phyloP scores from a whole-genome alignment of 2,888 invertebrate genomes.

The Drosophila aldrichi region DNA sequence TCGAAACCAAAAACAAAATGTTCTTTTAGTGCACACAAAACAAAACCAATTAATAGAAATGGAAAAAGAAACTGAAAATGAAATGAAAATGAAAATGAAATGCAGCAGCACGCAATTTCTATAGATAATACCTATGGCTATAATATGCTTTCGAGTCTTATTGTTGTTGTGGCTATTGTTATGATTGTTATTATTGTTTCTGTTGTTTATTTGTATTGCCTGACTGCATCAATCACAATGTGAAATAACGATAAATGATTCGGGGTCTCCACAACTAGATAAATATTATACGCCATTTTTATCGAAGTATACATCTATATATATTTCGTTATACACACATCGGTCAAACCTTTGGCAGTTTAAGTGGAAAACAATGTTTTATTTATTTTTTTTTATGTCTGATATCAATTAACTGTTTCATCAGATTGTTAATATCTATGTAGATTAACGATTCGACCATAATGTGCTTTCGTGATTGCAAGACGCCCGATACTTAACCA shows the following conservation, averaged over 20 bases:
- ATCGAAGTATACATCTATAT: background rate
- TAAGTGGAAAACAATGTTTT: slow-evolving; percentile 71
- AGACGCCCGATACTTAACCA: background rate
- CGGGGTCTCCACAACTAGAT: slow-evolving; percentile 21
- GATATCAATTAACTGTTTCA: slow-evolving; percentile 33
- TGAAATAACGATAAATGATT: slow-evolving; percentile 24
- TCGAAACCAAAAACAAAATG: slow-evolving; percentile 11
- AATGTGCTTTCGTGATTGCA: background rate
- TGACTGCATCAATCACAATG: slow-evolving; percentile 46
- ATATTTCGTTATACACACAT: slow-evolving; percentile 1
- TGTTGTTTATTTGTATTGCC: slow-evolving; percentile 22
- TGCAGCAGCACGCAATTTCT: slow-evolving; percentile 34
- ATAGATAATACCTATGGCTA: slow-evolving; percentile 27
- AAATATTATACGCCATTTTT: slow-evolving; percentile 8
- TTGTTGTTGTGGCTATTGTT: slow-evolving; percentile 7
- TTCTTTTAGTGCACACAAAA: slow-evolving; percentile 12
- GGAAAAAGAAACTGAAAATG: slow-evolving; percentile 23
- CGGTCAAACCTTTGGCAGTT: slow-evolving; percentile 41
- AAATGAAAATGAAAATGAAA: slow-evolving; percentile 11
- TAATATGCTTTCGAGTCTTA: background rate
- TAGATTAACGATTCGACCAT: background rate
- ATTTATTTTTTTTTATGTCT: slow-evolving; percentile 35
- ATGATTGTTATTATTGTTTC: slow-evolving; percentile 3
- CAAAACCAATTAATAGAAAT: slow-evolving; percentile 50
- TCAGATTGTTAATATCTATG: slow-evolving; percentile 17